phyloP scores from a whole-genome alignment of 2,888 invertebrate species.

The Anaspis maculata region DNA sequence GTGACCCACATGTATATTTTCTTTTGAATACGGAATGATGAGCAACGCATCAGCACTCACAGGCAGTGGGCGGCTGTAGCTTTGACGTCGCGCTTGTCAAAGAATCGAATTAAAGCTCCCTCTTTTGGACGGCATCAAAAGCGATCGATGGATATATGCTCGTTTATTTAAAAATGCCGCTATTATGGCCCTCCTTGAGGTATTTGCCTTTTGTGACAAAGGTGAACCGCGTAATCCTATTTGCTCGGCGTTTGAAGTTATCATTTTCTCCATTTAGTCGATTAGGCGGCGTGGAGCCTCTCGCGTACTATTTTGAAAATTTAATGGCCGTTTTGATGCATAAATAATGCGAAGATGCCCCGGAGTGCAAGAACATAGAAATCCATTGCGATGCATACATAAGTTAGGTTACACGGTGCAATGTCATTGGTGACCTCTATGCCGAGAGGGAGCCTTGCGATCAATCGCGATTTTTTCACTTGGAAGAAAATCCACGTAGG shows the following conservation, averaged over 20 bases:
- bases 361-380: slow-evolving; percentile 1
- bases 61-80: too few species aligned
- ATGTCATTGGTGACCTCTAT: too few species aligned
- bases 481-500: too few species aligned
- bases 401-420: too few species aligned
- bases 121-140: too few species aligned
- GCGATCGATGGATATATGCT: background rate
- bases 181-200: slow-evolving; percentile 17
- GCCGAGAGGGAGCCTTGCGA: too few species aligned
- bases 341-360: slow-evolving; percentile 9
- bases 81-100: too few species aligned
- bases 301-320: slow-evolving; percentile 1
- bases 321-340: slow-evolving; percentile 16
- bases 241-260: slow-evolving; percentile 25
- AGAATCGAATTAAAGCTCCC: too few species aligned
- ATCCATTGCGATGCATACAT: background rate
- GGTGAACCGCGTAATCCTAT: slow-evolving; percentile 25
- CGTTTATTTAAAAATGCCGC: slow-evolving; percentile 12
- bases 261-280: slow-evolving; percentile 22
- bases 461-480: too few species aligned
- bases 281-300: slow-evolving; percentile 7
- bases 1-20: too few species aligned
- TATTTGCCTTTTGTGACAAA: slow-evolving; percentile 20
- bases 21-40: too few species aligned
- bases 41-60: too few species aligned